These are phyloP conservation scores for Psilopogon haemacephalus DNA, from an alignment of 2,113 vertebrate species.

Conservation along the genomic window DNA sequence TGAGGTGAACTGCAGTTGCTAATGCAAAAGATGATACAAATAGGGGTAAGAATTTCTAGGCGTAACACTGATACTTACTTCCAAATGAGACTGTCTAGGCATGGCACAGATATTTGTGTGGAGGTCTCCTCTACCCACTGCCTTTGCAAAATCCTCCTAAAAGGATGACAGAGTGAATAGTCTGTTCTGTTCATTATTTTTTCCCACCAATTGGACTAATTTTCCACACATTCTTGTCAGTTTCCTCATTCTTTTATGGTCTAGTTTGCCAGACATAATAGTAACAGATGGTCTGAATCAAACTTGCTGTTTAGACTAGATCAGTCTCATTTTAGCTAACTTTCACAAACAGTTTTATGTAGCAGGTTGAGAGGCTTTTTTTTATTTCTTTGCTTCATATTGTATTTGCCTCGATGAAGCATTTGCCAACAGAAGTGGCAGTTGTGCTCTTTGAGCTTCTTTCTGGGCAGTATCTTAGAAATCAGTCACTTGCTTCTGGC, in stretches of 20 bases:
- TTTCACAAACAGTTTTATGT: neutral
- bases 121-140: neutral
- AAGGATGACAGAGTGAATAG: neutral
- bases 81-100: neutral
- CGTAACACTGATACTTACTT: accelerated
- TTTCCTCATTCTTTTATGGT: constrained; percentile 41
- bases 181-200: neutral
- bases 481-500: neutral
- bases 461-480: neutral
- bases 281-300: constrained; percentile 59
- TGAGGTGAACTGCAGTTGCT: neutral
- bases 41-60: neutral
- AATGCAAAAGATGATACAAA: neutral
- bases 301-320: constrained; percentile 45
- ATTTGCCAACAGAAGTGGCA: neutral
- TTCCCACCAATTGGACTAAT: constrained; percentile 5
- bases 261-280: constrained; percentile 33
- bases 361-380: neutral
- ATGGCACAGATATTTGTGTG: neutral
- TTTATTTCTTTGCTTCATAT: neutral
- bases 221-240: constrained; percentile 46
- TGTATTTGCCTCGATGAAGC: neutral
- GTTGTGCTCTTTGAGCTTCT: neutral
- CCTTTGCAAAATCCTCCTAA: neutral
- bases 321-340: constrained; percentile 5